Conservation (phyloP, 2,888 invertebrate species). For the Bursaphelenchus okinawaensis region DNA sequence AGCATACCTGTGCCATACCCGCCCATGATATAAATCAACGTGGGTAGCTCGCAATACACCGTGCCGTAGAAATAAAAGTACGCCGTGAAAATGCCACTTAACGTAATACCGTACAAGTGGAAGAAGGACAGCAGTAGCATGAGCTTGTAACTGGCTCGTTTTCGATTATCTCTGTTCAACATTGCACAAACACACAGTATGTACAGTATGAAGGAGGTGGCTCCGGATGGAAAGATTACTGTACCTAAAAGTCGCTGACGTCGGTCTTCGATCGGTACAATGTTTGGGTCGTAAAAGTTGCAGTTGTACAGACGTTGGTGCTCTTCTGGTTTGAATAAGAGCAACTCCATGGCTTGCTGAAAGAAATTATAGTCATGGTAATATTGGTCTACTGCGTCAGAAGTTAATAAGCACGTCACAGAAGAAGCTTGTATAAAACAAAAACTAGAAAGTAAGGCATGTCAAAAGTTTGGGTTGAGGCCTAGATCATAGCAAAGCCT, state of each 20-base stretch:
- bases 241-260: not conserved
- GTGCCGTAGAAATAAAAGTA: not conserved
- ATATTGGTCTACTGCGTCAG: too few relatives aligned
- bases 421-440: too few relatives aligned
- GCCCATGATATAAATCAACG: not conserved
- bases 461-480: too few relatives aligned
- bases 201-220: not conserved
- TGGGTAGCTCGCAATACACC: not conserved
- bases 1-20: not conserved
- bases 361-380: too few relatives aligned
- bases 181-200: not conserved
- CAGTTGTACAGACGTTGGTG: not conserved
- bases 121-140: conserved; percentile 1
- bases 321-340: not conserved
- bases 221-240: not conserved
- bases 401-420: too few relatives aligned
- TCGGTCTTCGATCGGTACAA: not conserved
- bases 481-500: too few relatives aligned
- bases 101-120: not conserved
- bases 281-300: not conserved
- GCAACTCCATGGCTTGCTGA: not conserved
- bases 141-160: not conserved
- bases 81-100: not conserved
- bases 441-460: too few relatives aligned
- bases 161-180: not conserved